Base-by-base conservation (phyloP, 2,797 vertebrate genomes). In the Adelosebastes latens region DNA sequence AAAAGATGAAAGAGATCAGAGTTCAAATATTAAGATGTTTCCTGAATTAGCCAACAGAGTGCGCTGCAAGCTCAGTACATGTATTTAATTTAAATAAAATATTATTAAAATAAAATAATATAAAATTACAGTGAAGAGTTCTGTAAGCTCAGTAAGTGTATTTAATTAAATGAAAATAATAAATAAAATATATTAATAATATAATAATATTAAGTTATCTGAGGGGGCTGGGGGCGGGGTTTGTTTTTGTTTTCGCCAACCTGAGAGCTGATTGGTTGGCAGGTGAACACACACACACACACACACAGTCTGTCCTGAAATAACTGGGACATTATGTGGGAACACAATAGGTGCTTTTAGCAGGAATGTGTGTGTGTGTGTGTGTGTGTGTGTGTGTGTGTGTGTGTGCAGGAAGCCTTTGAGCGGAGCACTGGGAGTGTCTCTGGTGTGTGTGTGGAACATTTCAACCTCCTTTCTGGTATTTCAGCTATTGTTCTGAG, bases 391-490 rank as follows among this genome's bases (percentile, higher is more conserved):
- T 61, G 52, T 81, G 75, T 74, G 32, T 73, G 77, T 70, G 77
- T 74, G 75, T 69, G 63, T 65, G 56, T 79, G 22, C 85, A 93
- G 93, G 92, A 94, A 91, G 87, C 82, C 90, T 93, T 94, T 92
- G 91, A 92, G 85, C 67, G 25, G 70, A 39, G 87, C 70, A 66
- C 75, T 80, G 89, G 84, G 78, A 73, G 85, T 80, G 87, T 91
- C 81, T 86, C 72, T 88, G 72, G 72, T 27, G 39, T 89, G 62
- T 84, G 87, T 89, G 86, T 83, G 81, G 90, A 91, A 93, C 89
- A 94, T 95, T 95, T 92, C 89, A 79, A 13, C 77, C 68, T 88
- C 87, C 84, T 79, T 82, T 90, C 74, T 92, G 91, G 76, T 71
- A 85, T 86, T 92, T 92, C 3, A 59, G 72, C 72, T 64, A 91